phyloP scores from a whole-genome alignment of 1,140 invertebrate species.

The Drosophila jambulina region DNA sequence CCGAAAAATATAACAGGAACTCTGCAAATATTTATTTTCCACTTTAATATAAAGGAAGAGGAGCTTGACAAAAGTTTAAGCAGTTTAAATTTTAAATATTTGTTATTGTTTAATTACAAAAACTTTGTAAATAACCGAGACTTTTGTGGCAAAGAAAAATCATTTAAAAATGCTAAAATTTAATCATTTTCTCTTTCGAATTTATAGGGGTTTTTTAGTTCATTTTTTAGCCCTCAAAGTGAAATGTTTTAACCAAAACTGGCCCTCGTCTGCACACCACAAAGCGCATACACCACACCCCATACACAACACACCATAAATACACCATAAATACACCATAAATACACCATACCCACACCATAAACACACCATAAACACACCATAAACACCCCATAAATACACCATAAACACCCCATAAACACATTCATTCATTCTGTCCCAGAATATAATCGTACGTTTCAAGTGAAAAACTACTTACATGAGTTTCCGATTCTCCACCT shows the following conservation, averaged over 20 bases:
- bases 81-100: not conserved
- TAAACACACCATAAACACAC: not conserved
- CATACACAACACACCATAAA: not conserved
- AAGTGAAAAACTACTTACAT: constrained; percentile 58
- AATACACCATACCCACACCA: not conserved
- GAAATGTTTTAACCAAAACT: not conserved
- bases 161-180: not conserved
- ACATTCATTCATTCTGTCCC: not conserved
- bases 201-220: not conserved
- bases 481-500: constrained; percentile 82
- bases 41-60: not conserved
- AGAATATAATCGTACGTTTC: constrained; percentile 55
- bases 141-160: not conserved
- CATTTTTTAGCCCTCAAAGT: not conserved
- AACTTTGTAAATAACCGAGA: constrained; percentile 2
- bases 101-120: not conserved
- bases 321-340: not conserved
- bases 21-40: not conserved
- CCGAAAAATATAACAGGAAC: not conserved
- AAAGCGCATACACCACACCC: constrained; percentile 14
- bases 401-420: too few relatives aligned
- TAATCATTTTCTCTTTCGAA: not conserved
- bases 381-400: not conserved
- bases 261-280: constrained; percentile 2
- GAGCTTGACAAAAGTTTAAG: not conserved